These are phyloP conservation scores for Tinamus guttatus DNA, from an alignment of 2,113 vertebrate genomes.

Conservation along the genomic window DNA sequence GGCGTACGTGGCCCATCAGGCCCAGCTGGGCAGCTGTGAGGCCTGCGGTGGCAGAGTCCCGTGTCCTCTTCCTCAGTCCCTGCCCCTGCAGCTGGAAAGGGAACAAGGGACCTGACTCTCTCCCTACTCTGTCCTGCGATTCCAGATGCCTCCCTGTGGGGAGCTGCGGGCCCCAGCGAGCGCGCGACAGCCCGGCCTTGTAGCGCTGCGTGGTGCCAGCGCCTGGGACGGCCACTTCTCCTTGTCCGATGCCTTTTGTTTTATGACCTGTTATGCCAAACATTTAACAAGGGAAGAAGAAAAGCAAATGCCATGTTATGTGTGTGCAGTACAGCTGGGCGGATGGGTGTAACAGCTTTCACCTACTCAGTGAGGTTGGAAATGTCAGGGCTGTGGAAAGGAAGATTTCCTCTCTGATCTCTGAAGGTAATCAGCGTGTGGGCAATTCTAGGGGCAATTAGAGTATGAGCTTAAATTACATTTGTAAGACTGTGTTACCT, in stretches of 20 bases:
- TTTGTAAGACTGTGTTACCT: background rate
- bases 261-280: background rate
- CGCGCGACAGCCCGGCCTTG: no score
- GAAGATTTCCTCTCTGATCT: background rate
- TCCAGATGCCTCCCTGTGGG: background rate
- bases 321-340: fast-evolving
- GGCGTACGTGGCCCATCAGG: conserved; percentile 15
- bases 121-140: background rate
- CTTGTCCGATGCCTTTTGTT: background rate
- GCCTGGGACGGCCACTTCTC: background rate
- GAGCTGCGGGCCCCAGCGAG: no score
- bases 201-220: background rate
- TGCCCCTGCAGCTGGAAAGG: background rate
- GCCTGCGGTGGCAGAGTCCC: background rate
- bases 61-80: background rate
- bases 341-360: background rate
- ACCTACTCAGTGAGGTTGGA: background rate
- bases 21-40: background rate
- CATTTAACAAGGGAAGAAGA: background rate
- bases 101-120: background rate
- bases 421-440: background rate
- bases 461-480: background rate
- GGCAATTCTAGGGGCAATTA: background rate
- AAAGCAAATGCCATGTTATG: background rate
- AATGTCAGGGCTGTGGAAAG: background rate